These are phyloP conservation scores for Pollenia labialis DNA, from an alignment of 2,888 invertebrate genomes.

Conservation along the genomic window DNA sequence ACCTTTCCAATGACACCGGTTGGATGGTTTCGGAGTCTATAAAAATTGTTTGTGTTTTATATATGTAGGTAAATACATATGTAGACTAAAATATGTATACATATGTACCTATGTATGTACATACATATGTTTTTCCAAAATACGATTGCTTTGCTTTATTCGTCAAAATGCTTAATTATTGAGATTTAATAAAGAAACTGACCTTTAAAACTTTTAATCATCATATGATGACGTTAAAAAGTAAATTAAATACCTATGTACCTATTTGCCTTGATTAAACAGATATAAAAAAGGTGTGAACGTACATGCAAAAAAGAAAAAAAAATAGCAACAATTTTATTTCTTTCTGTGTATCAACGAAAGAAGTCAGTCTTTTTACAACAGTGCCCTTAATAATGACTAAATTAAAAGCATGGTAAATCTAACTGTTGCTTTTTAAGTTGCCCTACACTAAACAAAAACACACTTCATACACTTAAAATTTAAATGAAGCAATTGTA, in stretches of 20 bases:
- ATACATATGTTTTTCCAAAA: no score
- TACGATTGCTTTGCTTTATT: no score
- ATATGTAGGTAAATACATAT: no score
- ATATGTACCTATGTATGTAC: no score
- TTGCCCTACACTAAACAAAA: not conserved
- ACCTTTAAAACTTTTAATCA: not conserved
- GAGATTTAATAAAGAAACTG: not conserved
- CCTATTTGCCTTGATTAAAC: not conserved
- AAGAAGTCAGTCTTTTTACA: not conserved
- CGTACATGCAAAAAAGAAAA: no score
- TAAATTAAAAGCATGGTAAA: slow-evolving; percentile 19
- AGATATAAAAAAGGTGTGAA: not conserved
- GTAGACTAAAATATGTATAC: no score
- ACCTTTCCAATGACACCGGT: no score
- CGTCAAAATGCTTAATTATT: no score
- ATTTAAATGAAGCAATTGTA: slow-evolving; percentile 3
- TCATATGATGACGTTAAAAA: not conserved
- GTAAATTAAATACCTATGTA: not conserved
- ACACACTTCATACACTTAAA: not conserved
- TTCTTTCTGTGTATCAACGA: slow-evolving; percentile 16
- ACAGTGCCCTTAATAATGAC: not conserved
- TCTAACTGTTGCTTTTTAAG: slow-evolving; percentile 50
- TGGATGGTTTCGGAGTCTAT: no score
- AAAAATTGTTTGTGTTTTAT: no score
- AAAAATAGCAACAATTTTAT: not conserved